phyloP scores from a whole-genome alignment of 2,113 vertebrate species.

The Pelusios castaneus region DNA sequence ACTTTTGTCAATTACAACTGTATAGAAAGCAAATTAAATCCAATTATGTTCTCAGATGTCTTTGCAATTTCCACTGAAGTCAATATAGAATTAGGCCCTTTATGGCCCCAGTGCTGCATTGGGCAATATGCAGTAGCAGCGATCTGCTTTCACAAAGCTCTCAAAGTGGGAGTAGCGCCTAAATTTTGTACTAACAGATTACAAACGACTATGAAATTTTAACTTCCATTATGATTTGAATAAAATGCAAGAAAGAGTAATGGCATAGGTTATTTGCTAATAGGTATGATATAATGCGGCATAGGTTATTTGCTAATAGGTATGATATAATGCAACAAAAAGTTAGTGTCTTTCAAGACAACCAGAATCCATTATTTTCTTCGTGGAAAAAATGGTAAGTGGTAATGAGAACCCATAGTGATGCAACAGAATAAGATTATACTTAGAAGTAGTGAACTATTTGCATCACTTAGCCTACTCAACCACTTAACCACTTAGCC shows the following conservation, averaged over 20 bases:
- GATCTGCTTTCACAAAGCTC: constrained; percentile 6
- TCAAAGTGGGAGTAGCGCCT: constrained; percentile 2
- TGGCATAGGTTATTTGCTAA: not conserved
- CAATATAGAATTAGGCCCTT: constrained; percentile 8
- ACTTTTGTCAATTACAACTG: not conserved
- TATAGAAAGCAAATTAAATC: constrained; percentile 3
- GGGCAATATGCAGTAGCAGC: constrained; percentile 13
- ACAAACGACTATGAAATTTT: constrained; percentile 41
- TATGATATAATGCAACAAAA: constrained; percentile 35
- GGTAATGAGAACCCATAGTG: constrained; percentile 4
- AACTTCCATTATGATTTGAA: not conserved
- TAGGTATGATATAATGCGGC: too few relatives aligned
- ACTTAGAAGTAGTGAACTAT: not conserved
- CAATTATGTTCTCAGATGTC: not conserved
- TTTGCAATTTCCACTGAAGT: not conserved
- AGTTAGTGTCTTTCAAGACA: not conserved
- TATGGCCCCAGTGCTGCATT: not conserved
- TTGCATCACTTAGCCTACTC: not conserved
- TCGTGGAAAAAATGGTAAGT: constrained; percentile 2
- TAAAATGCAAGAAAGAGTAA: fast-evolving
- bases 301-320: not conserved
- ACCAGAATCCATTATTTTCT: not conserved
- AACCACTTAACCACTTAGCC: constrained; percentile 17
- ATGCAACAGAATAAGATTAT: not conserved
- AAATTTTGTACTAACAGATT: not conserved